Evolutionary conservation across 2,797 vertebrate genomes (phyloP).

Genomic region (Microchirus variegatus): DNA sequence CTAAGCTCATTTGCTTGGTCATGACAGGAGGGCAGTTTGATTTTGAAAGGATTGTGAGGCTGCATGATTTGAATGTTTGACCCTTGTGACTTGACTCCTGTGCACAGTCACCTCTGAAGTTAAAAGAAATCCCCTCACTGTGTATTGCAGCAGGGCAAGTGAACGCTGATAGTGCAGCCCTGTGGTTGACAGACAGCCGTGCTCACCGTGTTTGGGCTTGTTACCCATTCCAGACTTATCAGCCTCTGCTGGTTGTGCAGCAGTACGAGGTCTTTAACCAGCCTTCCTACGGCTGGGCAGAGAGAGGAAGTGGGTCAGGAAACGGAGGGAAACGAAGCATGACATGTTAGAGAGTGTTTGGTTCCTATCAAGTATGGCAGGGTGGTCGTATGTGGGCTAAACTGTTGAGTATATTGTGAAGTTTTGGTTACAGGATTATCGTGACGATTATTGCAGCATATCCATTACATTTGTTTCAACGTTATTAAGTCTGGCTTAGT

Average conservation of each 20-base stretch:
- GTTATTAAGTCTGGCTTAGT: background rate
- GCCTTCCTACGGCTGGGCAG: constrained; percentile 41
- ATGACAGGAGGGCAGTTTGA: constrained; percentile 43
- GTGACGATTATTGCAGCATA: constrained; percentile 8
- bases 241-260: constrained; percentile 40
- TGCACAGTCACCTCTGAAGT: constrained; percentile 28
- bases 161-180: constrained; percentile 30
- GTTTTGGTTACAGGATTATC: background rate
- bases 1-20: constrained; percentile 34
- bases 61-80: constrained; percentile 42
- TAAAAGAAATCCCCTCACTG: constrained; percentile 21
- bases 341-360: constrained; percentile 55
- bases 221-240: constrained; percentile 49
- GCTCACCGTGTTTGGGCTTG: constrained; percentile 66
- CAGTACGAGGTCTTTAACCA: constrained; percentile 36
- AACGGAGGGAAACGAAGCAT: constrained; percentile 69
- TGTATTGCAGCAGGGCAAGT: constrained; percentile 40
- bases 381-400: constrained; percentile 14
- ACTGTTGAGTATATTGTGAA: constrained; percentile 19
- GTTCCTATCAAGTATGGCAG: constrained; percentile 42
- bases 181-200: constrained; percentile 29
- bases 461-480: constrained; percentile 8
- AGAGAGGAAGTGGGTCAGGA: constrained; percentile 79
- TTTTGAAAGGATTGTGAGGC: constrained; percentile 36
- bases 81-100: constrained; percentile 13